phyloP scores from a whole-genome alignment of 2,888 invertebrate species.

The Patella caerulea region DNA sequence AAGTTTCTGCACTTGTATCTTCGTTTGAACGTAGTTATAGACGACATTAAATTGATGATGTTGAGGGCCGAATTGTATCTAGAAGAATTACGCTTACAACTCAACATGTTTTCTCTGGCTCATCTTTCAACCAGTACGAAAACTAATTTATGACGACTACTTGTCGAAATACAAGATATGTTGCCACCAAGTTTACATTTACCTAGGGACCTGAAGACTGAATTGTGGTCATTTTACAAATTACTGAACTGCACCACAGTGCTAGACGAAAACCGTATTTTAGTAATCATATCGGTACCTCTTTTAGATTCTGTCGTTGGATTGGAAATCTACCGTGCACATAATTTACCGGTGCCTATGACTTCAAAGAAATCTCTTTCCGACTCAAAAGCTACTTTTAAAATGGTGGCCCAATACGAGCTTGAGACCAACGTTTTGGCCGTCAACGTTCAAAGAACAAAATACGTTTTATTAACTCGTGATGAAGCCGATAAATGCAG shows the following conservation, averaged over 20 bases:
- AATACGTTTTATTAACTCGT: too few species aligned
- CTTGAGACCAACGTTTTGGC: too few species aligned
- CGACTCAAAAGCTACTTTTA: too few species aligned
- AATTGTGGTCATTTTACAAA: not conserved
- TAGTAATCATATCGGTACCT: not conserved
- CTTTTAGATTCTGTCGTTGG: not conserved
- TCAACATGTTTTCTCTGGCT: not conserved
- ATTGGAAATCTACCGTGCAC: too few species aligned
- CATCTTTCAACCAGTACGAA: not conserved
- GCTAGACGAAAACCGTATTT: not conserved
- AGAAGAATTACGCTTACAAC: not conserved
- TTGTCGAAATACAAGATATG: not conserved
- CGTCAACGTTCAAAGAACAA: too few species aligned
- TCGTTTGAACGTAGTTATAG: not conserved
- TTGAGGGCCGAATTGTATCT: not conserved
- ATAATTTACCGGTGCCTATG: too few species aligned
- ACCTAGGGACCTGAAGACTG: not conserved
- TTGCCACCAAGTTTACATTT: not conserved
- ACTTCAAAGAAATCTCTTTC: too few species aligned
- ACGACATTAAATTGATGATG: not conserved
- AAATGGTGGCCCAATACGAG: too few species aligned
- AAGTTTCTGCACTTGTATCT: not conserved
- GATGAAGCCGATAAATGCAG: too few species aligned
- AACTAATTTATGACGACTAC: not conserved
- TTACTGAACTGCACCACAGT: not conserved